phyloP scores from a whole-genome alignment of 2,113 vertebrate species.

The Notarius lentiginosus region DNA sequence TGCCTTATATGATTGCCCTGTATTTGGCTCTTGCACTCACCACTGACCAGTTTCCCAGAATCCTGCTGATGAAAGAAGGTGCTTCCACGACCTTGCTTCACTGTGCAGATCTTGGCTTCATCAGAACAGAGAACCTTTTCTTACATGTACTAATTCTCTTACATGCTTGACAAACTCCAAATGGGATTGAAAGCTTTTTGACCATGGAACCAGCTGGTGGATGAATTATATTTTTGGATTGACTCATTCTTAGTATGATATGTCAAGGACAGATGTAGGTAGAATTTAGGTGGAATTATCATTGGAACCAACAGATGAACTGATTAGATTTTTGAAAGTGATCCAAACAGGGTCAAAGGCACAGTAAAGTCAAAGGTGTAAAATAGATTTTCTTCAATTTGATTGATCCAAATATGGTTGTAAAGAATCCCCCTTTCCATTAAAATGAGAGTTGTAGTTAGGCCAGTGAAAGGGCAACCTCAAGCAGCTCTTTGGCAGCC shows the following conservation, averaged over 20 bases:
- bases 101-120: no score
- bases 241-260: neutral
- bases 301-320: neutral
- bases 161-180: neutral
- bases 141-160: neutral
- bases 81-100: conserved; percentile 4
- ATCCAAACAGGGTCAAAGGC: neutral
- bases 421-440: neutral
- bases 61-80: neutral
- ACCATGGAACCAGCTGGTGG: neutral
- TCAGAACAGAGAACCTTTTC: neutral
- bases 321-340: neutral
- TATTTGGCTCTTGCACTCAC: neutral
- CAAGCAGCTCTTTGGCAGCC: no score
- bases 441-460: neutral
- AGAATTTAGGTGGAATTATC: neutral
- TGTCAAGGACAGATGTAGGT: neutral
- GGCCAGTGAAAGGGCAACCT: neutral
- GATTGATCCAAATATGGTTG: neutral
- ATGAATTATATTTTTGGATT: neutral
- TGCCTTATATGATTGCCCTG: neutral
- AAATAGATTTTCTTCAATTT: neutral
- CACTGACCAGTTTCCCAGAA: neutral
- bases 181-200: neutral
- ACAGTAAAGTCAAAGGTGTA: neutral